Evolutionary conservation across 2,888 invertebrate species (phyloP), one percentile per base, ranked within the genome.

Genomic region (Stenurella melanura): DNA sequence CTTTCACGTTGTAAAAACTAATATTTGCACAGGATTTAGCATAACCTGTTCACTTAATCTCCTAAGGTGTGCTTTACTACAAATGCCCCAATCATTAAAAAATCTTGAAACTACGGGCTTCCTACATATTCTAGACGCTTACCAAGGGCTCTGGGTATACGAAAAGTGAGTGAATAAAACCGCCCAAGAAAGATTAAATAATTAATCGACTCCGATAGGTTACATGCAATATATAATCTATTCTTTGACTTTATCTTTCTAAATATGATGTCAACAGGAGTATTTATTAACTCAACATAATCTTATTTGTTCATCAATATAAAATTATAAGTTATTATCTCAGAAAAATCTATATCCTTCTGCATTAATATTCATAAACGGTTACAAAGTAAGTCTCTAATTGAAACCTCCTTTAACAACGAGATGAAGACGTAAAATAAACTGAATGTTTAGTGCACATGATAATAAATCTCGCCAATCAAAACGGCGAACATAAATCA

Each of bases 401-500:
- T 30, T 61, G 30, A 61, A 61, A 30, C 10, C 26, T 30, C 30
- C 61, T 21, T 58, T 21, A 61, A 61, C 61, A 61, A 17, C 30
- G 12, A 64, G 64, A 64, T 64, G 10, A 42, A 64, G 18, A 42
- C 42, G 42, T 64, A 64, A 64, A 64, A 64, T 38, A 64, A 38
- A 18, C 61, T n/a, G 42, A 38, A 10, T 38, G 42, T 64, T 64
- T 63, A 54, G n/a, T 54, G 72, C 26, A 11, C 17, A 21, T 58
- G 58, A 73, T 76, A 76, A 73, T 76, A 76, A 73, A 73, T 76
- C 61, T 66, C 19, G 34, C 34, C 54, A 68, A 76, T 73, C 69
- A 76, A 78, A 78, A 56, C 54, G 50, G 26, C 50, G n/a, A 50
- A 67, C 64, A 79, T 79, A 80, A 80, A 80, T 79, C 78, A 80